Evolutionary conservation across 2,888 invertebrate genomes (phyloP).

Genomic region (Cephus spinipes): DNA sequence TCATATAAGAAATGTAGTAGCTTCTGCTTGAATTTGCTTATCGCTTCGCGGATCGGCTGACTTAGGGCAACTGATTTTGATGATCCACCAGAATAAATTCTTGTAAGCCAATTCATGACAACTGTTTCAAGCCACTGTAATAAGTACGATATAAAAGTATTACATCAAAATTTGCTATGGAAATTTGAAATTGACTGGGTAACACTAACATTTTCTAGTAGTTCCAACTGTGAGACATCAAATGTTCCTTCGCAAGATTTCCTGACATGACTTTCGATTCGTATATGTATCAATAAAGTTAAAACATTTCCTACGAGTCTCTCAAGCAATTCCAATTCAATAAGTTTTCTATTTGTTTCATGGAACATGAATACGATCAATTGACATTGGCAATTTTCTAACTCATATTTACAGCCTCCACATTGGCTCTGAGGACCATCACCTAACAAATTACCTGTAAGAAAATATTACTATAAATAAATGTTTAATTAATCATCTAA

Average conservation of each 20-base stretch:
- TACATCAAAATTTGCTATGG: not conserved
- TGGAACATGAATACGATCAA: conserved; percentile 79
- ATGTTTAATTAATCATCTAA: conserved; percentile 3
- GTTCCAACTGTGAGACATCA: conserved; percentile 83
- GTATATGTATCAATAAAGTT: conserved; percentile 84
- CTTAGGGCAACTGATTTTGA: conserved; percentile 72
- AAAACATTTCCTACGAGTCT: conserved; percentile 87
- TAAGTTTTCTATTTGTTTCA: conserved; percentile 81
- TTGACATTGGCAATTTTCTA: conserved; percentile 74
- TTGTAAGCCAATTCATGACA: conserved; percentile 87
- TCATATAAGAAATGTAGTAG: conserved; percentile 87
- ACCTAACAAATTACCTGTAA: conserved; percentile 67
- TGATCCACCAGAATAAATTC: conserved; percentile 81
- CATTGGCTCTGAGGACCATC: conserved; percentile 74
- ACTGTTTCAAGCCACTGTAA: conserved; percentile 86
- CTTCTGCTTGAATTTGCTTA: conserved; percentile 79
- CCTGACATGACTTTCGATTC: conserved; percentile 87
- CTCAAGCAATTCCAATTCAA: conserved; percentile 83
- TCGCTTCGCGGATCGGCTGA: conserved; percentile 70
- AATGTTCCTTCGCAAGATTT: conserved; percentile 88
- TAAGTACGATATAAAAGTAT: not conserved
- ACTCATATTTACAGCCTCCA: conserved; percentile 78
- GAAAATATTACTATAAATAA: not conserved
- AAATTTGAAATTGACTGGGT: not conserved
- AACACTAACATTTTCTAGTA: conserved; percentile 76